Evolutionary conservation across 2,113 vertebrate genomes (phyloP).

Genomic region (Channa argus): DNA sequence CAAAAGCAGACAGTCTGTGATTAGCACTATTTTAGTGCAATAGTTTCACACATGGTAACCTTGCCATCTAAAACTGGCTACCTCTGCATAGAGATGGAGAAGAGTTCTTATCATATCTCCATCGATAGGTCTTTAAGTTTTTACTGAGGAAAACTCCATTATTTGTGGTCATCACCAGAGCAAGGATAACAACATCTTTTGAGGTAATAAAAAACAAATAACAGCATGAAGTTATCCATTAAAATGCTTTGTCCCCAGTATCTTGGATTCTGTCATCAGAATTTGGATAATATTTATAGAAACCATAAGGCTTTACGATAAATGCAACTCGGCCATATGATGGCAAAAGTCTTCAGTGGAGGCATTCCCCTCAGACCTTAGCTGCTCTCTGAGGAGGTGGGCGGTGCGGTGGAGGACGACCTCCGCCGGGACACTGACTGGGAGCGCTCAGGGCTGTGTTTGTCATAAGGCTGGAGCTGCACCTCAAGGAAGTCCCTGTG

Average conservation of each 20-base stretch:
- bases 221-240: constrained; percentile 81
- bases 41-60: constrained; percentile 79
- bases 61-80: constrained; percentile 77
- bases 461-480: constrained; percentile 94
- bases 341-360: constrained; percentile 96
- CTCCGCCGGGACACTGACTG: constrained; percentile 93
- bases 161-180: constrained; percentile 80
- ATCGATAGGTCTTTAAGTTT: constrained; percentile 70
- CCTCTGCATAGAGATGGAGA: constrained; percentile 81
- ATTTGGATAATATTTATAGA: constrained; percentile 97
- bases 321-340: constrained; percentile 99
- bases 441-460: constrained; percentile 91
- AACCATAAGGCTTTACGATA: constrained; percentile 99
- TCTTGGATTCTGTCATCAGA: constrained; percentile 97
- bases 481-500: constrained; percentile 95
- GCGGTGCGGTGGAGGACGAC: constrained; percentile 95
- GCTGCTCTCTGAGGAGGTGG: constrained; percentile 99
- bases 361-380: constrained; percentile 90
- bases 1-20: constrained; percentile 77
- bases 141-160: constrained; percentile 78
- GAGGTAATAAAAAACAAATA: constrained; percentile 82
- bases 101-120: constrained; percentile 73
- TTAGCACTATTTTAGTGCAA: constrained; percentile 86
- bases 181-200: constrained; percentile 79
- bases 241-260: constrained; percentile 85